Base-by-base conservation (phyloP, 2,888 invertebrate genomes). In the Eristalis pertinax region DNA sequence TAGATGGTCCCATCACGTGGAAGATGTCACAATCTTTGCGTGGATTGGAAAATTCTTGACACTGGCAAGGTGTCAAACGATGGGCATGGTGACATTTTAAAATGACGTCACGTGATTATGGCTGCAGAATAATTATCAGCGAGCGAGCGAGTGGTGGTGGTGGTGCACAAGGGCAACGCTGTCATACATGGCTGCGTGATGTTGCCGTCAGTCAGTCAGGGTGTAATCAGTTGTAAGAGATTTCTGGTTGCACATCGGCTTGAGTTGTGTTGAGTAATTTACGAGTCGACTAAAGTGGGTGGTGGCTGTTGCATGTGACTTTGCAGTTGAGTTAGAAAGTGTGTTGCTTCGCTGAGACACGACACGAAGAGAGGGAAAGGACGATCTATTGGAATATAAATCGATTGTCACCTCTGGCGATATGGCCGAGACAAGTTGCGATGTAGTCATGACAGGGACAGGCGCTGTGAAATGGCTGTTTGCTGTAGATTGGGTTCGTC, bases 31-130 rank as follows among this genome's bases (percentile, higher is more conserved):
- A 67, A 70, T 60, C 69, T 73, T 73, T 64, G 35, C 22, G 72
- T 58, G 60, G 58, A 69, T 69, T 65, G 60, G 60, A 65, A 75
- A 70, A 75, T 29, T 70, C 58, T 38, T 70, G 63, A 63, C 77
- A 70, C 50, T 35, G 32, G 22, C 29, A 50, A 50, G 76, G 76
- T 76, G 76, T 68, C 69, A 63, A 63, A 26, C 26, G 35, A 38
- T 32, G 15, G 19, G 19, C 8, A 32, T 43, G 29, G 56, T 38
- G 74, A 56, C 32, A 32, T 74, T 50, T 64, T 24, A 50, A 50
- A 64, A 50, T 75, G 56, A 62, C 62, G 73, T 63, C 43, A 35
- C 62, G 41, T 32, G 73, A 63, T 73, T 29, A 43, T 22, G 22
- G 32, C 32, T 32, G 43, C 73, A 63, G 29, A 62, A 73, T 43